phyloP scores from a whole-genome alignment of 2,113 vertebrate species.

The Dryoscopus gambensis region DNA sequence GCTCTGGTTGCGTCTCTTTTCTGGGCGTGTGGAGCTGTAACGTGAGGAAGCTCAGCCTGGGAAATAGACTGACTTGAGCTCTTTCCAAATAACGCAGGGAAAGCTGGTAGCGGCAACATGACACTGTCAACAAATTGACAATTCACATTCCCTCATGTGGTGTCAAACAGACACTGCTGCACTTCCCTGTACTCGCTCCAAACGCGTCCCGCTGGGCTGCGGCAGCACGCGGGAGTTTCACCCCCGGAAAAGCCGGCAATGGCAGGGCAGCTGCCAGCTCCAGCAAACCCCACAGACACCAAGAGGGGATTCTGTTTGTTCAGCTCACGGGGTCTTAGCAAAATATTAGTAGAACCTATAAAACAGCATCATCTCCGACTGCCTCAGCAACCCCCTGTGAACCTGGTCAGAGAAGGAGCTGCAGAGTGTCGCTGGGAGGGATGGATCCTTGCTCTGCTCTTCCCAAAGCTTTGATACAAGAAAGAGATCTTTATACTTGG shows the following conservation, averaged over 20 bases:
- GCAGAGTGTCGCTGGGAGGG: fast-evolving
- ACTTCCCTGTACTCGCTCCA: neutral
- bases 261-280: neutral
- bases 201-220: conserved; percentile 7
- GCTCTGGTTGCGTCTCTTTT: neutral
- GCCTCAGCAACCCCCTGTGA: neutral
- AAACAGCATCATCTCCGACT: neutral
- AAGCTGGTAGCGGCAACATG: conserved; percentile 40
- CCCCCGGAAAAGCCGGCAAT: neutral
- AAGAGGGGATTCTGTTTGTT: neutral
- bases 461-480: neutral
- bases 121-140: conserved; percentile 67
- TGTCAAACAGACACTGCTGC: conserved; percentile 39
- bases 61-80: conserved; percentile 39
- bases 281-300: neutral
- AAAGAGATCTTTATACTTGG: neutral
- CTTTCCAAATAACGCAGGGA: conserved; percentile 14
- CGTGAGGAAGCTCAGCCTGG: conserved; percentile 6
- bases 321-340: neutral
- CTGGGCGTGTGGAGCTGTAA: neutral
- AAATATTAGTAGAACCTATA: neutral
- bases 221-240: neutral
- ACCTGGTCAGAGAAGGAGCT: neutral
- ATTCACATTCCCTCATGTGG: conserved; percentile 29
- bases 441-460: neutral